These are phyloP conservation scores for Nesidiocoris tenuis DNA, from an alignment of 2,888 invertebrate genomes.

Conservation along the genomic window DNA sequence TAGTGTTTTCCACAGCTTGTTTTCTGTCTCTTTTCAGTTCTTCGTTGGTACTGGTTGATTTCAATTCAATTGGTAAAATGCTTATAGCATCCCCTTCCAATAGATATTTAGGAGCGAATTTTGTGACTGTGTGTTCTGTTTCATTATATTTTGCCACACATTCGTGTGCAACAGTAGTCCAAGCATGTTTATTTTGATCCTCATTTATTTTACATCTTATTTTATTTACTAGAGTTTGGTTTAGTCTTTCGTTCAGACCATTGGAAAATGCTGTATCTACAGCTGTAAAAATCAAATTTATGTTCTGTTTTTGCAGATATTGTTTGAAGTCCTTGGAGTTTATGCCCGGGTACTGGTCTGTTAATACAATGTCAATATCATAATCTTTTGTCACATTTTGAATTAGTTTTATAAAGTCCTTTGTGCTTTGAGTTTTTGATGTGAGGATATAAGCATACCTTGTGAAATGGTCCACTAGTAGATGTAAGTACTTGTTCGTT, in stretches of 20 bases:
- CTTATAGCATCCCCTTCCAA: conserved; percentile 45
- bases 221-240: conserved; percentile 48
- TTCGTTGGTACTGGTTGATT: conserved; percentile 27
- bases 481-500: conserved; percentile 52
- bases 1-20: conserved; percentile 39
- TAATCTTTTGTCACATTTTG: neutral
- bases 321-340: conserved; percentile 51
- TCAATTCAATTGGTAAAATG: conserved; percentile 46
- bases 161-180: conserved; percentile 49
- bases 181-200: conserved; percentile 44
- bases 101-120: conserved; percentile 49
- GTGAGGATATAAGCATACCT: conserved; percentile 51
- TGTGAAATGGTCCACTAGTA: conserved; percentile 51
- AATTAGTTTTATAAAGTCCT: conserved; percentile 51
- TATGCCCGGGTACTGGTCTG: conserved; percentile 52
- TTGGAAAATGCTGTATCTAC: conserved; percentile 41
- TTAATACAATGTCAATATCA: conserved; percentile 47
- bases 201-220: conserved; percentile 50
- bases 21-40: conserved; percentile 43
- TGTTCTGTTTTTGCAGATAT: conserved; percentile 48
- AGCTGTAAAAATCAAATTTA: conserved; percentile 48
- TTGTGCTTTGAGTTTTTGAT: conserved; percentile 51
- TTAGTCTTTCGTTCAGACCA: conserved; percentile 2
- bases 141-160: conserved; percentile 48
- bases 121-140: conserved; percentile 48